Base-by-base conservation (phyloP, 1,140 invertebrate genomes). In the Phthorimaea operculella region DNA sequence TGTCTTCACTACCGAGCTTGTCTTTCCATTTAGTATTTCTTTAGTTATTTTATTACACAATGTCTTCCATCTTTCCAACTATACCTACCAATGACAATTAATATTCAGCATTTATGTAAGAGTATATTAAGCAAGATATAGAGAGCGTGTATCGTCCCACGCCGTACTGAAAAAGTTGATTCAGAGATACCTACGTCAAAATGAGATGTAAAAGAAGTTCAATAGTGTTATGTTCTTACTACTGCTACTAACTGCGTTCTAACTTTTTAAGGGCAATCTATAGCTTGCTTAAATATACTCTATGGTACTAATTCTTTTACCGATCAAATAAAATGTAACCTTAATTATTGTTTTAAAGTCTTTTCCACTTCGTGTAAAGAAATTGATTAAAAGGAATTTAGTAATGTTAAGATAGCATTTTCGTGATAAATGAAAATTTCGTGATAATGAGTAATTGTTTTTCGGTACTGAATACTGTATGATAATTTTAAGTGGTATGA, bases 381-480 rank as follows among this genome's bases (percentile, higher is more conserved):
- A 79, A 79, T 80, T 79, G 80, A 82, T 66, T 74, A 74, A 75
- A 79, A 62, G 77, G 79, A 83, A 80, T 83, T 83, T 81, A 77
- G 72, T 83, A 79, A 74, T 55, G 55, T 63, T 83, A 80, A 80
- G 75, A 78, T 77, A 82, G 75, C 78, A 75, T 78, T 81, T 83
- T 80, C 75, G 79, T 82, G 79, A 84, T 84, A 84, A 59, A 74
- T 65, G 71, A 63, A 76, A 79, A 76, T 72, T 76, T 73, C 73
- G 76, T 79, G 76, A 79, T 79, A 79, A 72, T 62, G 54, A 69
- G 52, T 74, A 70, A 76, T 77, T 75, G 70, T 81, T 82, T 82
- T 76, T 79, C 76, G 69, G 71, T 82, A 84, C 75, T 80, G 81
- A 82, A 39, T 39, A 39, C 71, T 79, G 79, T 82, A 78, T 76